Evolutionary conservation across 2,113 vertebrate genomes (phyloP).

Genomic region (Enhydra lutris): DNA sequence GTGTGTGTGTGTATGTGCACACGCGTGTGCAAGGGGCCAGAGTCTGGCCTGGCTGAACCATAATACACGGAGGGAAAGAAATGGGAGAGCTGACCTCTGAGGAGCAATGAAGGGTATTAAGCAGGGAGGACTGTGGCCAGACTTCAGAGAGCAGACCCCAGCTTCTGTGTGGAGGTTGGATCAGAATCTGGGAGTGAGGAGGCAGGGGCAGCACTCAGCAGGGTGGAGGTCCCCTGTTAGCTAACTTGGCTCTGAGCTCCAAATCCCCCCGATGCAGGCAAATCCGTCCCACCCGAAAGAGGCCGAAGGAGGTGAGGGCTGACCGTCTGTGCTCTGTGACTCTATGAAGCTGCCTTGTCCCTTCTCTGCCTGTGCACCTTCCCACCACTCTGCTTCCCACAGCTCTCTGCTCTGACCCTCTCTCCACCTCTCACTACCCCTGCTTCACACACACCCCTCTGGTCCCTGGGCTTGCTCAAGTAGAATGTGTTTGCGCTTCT

Average conservation of each 20-base stretch:
- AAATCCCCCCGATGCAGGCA: background rate
- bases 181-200: background rate
- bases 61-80: background rate
- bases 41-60: background rate
- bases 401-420: background rate
- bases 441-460: background rate
- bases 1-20: background rate
- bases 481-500: background rate
- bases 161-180: background rate
- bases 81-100: background rate
- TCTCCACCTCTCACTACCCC: background rate
- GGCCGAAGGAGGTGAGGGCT: background rate
- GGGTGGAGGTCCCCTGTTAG: background rate
- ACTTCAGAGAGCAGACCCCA: background rate
- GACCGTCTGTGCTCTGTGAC: slow-evolving; percentile 65
- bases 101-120: background rate
- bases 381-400: background rate
- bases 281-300: background rate
- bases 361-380: background rate
- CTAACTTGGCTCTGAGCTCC: background rate
- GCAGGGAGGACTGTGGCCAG: background rate
- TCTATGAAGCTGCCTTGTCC: slow-evolving; percentile 57
- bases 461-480: background rate
- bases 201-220: background rate
- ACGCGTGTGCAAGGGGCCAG: background rate